A percentile compares a stretch with the other conserved stretches of the same genome.
Conservation (phyloP, 2,888 invertebrate species). For the Polyploca ridens region DNA sequence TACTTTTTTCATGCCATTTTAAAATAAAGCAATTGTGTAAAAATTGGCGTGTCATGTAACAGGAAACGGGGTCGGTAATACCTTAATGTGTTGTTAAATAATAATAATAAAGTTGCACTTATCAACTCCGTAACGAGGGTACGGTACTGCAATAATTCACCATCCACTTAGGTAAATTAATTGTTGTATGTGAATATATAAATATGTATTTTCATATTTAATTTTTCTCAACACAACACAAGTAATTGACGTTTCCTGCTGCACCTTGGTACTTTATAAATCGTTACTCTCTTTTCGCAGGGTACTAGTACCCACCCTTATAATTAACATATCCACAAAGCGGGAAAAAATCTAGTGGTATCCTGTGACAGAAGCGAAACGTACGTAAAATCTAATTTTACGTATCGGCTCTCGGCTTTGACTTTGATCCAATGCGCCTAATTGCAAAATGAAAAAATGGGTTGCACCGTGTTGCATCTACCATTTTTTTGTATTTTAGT, state of each 20-base stretch:
- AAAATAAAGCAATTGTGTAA: conserved; percentile 11
- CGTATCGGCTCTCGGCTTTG: too few species aligned
- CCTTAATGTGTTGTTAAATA: conserved; percentile 10
- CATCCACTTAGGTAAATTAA: not conserved
- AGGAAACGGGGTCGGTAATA: conserved; percentile 15
- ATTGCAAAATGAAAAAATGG: too few species aligned
- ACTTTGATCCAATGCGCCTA: too few species aligned
- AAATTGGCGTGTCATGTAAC: conserved; percentile 14
- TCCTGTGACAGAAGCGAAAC: too few species aligned
- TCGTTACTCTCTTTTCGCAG: not conserved
- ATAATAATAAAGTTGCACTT: conserved; percentile 8
- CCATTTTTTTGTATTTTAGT: too few species aligned
- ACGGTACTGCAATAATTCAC: not conserved
- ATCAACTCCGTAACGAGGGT: not conserved
- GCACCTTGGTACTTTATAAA: not conserved
- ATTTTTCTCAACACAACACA: not conserved
- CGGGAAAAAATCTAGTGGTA: not conserved
- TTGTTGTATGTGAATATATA: not conserved
- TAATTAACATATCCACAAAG: conserved; percentile 5
- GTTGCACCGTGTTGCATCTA: too few species aligned
- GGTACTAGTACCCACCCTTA: not conserved
- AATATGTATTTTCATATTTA: too few species aligned
- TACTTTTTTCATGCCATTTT: conserved; percentile 3
- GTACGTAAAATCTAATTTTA: too few species aligned
- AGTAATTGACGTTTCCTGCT: not conserved